Evolutionary conservation across 2,888 invertebrate genomes (phyloP).

Genomic region (Agrenia bidenticulata): DNA sequence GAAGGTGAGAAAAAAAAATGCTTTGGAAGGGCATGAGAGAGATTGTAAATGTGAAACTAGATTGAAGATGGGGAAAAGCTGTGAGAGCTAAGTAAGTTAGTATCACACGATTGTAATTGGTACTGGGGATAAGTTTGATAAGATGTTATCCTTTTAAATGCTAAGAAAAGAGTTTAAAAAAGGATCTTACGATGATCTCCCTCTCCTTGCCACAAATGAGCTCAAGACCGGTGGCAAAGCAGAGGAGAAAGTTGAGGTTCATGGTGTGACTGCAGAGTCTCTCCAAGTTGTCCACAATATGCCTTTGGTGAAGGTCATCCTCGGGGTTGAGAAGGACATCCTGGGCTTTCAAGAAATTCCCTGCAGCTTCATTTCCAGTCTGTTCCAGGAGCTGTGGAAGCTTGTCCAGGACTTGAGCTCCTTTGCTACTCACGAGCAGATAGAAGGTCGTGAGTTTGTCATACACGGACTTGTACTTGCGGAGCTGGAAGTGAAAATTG

Average conservation of each 20-base stretch:
- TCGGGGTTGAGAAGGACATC: slow-evolving; percentile 9
- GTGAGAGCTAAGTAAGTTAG: too few relatives aligned
- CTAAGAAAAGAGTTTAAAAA: too few relatives aligned
- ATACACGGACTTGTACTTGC: slow-evolving; percentile 20
- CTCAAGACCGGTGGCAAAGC: slow-evolving; percentile 34
- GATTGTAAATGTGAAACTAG: too few relatives aligned
- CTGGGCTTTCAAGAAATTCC: slow-evolving; percentile 11
- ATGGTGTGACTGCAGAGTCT: slow-evolving; percentile 32
- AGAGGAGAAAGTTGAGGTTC: slow-evolving; percentile 30
- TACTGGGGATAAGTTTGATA: too few relatives aligned
- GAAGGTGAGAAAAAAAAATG: too few relatives aligned
- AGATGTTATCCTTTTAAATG: too few relatives aligned
- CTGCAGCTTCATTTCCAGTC: slow-evolving; percentile 28
- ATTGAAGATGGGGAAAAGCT: too few relatives aligned
- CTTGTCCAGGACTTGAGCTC: slow-evolving; percentile 13
- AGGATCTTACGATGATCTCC: slow-evolving; percentile 31
- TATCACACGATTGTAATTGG: too few relatives aligned
- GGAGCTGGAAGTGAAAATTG: too few relatives aligned
- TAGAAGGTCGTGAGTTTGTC: slow-evolving; percentile 32
- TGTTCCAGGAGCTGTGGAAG: slow-evolving; percentile 24
- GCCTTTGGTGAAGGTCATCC: slow-evolving; percentile 20
- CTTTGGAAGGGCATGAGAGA: too few relatives aligned
- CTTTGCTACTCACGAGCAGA: slow-evolving; percentile 28
- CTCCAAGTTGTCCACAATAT: slow-evolving; percentile 32
- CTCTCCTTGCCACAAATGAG: slow-evolving; percentile 34